Evolutionary conservation across 2,888 invertebrate genomes (phyloP).

Genomic region (Xestia sexstrigata): DNA sequence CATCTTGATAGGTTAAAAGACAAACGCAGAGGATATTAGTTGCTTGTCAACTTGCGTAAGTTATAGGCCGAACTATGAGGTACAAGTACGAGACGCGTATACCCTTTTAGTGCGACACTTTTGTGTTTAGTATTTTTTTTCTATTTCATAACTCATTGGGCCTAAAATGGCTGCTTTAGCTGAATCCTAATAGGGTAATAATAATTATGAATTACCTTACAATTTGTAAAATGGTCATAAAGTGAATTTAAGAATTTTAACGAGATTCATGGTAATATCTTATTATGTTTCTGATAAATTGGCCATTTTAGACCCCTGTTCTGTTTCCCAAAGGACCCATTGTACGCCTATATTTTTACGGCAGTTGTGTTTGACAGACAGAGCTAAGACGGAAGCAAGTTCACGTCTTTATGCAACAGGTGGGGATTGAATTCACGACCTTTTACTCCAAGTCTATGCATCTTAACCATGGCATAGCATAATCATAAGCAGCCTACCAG

Average conservation of each 20-base stretch:
- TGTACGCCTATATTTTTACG: too few relatives aligned
- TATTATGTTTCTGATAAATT: too few relatives aligned
- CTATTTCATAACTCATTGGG: background rate
- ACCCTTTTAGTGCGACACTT: background rate
- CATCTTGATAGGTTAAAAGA: slow-evolving; percentile 37
- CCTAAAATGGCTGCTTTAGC: too few relatives aligned
- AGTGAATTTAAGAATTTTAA: too few relatives aligned
- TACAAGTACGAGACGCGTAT: background rate
- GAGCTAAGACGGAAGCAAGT: background rate
- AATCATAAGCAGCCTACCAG: too few relatives aligned
- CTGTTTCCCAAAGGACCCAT: background rate
- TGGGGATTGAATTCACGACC: background rate
- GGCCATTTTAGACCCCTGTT: too few relatives aligned
- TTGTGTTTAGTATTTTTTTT: background rate
- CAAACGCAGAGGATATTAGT: slow-evolving; percentile 29
- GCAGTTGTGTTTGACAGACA: too few relatives aligned
- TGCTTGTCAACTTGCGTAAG: slow-evolving; percentile 27
- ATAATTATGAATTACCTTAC: too few relatives aligned
- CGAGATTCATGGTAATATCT: too few relatives aligned
- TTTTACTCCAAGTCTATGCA: background rate
- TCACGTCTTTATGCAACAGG: background rate
- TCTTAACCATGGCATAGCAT: background rate
- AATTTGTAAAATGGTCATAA: too few relatives aligned
- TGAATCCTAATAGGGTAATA: too few relatives aligned
- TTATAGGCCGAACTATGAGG: slow-evolving; percentile 7